Evolutionary conservation across 2,797 vertebrate genomes (phyloP), one percentile per base, ranked within the genome.

Genomic region (Cottoperca gobio): DNA sequence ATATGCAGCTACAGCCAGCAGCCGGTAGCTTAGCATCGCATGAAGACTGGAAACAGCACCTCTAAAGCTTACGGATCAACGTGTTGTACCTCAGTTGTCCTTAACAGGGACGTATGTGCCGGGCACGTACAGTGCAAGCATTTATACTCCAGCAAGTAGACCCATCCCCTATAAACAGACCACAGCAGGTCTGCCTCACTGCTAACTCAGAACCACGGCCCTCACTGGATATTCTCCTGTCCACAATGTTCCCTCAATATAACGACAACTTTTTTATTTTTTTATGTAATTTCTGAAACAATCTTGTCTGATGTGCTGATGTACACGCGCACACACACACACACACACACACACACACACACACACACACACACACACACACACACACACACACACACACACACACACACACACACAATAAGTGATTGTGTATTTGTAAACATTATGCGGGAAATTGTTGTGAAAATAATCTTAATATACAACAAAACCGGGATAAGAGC

Each of bases 401-500:
- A 21, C 48, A 40, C 37, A 26, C 16, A 59, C 40, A 42, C 8
- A 65, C 8, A 59, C 39, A 55, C 39, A 59, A 58, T 24, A 40
- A 63, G 17, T 53, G 40, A 59, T 48, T 54, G 59, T 76, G 66
- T 21, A 55, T 82, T 86, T 72, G 78, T 77, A 77, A 75, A 85
- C 80, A 84, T 46, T 68, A 67, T 75, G 70, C 65, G 63, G 50
- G 90, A 40, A 78, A 86, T 49, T 68, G 76, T 78, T 78, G 58
- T 67, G 83, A 89, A 85, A 90, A 89, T 87, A 76, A 84, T 86
- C 68, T 67, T 49, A 86, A 85, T 65, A 86, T 68, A 86, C 68
- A 69, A 81, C 73, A 73, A 78, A 81, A 81, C 64, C 70, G 71
- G 73, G 84, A 89, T 84, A 87, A 91, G 71, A 84, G 71, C 70